Evolutionary conservation across 2,888 invertebrate genomes (phyloP).

Genomic region (Pheosia tremula): DNA sequence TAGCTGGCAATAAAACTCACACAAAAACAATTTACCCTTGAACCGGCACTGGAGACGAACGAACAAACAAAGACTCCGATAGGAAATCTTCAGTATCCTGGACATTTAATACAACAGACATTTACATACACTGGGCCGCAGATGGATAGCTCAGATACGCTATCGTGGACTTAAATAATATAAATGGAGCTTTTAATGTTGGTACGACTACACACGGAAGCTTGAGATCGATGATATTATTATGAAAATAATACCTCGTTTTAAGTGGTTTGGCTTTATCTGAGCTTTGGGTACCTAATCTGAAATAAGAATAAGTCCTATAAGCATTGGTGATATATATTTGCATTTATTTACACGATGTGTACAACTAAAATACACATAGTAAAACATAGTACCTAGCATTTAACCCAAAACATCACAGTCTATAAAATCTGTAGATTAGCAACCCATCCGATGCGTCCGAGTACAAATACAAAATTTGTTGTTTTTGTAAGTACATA

Average conservation of each 20-base stretch:
- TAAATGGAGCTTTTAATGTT: conserved; percentile 68
- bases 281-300: too few relatives aligned
- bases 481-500: too few relatives aligned
- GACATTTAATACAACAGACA: conserved; percentile 66
- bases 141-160: conserved; percentile 68
- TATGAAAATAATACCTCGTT: background rate
- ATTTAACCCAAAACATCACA: too few relatives aligned
- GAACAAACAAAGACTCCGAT: conserved; percentile 58
- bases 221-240: conserved; percentile 7
- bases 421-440: too few relatives aligned
- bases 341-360: too few relatives aligned
- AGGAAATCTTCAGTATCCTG: conserved; percentile 54
- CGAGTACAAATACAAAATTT: too few relatives aligned
- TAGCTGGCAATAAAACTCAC: background rate
- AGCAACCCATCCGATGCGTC: too few relatives aligned
- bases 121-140: conserved; percentile 65
- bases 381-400: too few relatives aligned
- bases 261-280: background rate
- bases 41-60: conserved; percentile 39
- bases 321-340: too few relatives aligned
- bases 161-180: conserved; percentile 63
- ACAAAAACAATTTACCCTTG: conserved; percentile 43
- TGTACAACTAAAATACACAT: too few relatives aligned
- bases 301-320: too few relatives aligned
- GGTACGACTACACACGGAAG: conserved; percentile 56